Conservation (phyloP, 2,797 vertebrate species). For the Natrix natrix region DNA sequence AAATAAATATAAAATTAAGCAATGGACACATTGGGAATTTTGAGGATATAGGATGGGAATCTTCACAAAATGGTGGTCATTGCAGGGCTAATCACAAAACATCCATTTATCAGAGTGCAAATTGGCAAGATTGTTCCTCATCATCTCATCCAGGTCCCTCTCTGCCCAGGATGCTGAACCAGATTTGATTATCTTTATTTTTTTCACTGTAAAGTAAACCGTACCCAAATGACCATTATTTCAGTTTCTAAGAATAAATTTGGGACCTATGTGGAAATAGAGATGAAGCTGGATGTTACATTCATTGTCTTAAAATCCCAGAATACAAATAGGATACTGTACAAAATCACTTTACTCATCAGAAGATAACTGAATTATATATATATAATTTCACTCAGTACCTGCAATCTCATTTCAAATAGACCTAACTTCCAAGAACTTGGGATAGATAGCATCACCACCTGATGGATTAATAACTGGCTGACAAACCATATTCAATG, state of each 20-base stretch:
- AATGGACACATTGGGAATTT: background rate
- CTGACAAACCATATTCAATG: too few relatives aligned
- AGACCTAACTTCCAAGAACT: background rate
- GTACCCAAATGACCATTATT: background rate
- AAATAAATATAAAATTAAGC: background rate
- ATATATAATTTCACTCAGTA: background rate
- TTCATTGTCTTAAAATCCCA: too few relatives aligned
- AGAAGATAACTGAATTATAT: too few relatives aligned
- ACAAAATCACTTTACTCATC: too few relatives aligned
- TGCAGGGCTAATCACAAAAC: background rate
- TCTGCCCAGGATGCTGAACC: background rate
- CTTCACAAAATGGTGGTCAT: background rate
- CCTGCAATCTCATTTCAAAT: too few relatives aligned
- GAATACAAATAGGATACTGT: too few relatives aligned
- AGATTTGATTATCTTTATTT: background rate
- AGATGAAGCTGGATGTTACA: background rate
- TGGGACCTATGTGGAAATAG: background rate
- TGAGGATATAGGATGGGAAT: background rate
- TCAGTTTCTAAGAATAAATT: background rate
- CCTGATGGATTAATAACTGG: too few relatives aligned
- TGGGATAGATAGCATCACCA: too few relatives aligned
- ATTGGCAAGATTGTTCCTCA: background rate
- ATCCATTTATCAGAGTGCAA: background rate
- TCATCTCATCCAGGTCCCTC: background rate
- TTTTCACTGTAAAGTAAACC: background rate